Conservation (phyloP, 2,888 invertebrate species). For the Ellobium chinense region DNA sequence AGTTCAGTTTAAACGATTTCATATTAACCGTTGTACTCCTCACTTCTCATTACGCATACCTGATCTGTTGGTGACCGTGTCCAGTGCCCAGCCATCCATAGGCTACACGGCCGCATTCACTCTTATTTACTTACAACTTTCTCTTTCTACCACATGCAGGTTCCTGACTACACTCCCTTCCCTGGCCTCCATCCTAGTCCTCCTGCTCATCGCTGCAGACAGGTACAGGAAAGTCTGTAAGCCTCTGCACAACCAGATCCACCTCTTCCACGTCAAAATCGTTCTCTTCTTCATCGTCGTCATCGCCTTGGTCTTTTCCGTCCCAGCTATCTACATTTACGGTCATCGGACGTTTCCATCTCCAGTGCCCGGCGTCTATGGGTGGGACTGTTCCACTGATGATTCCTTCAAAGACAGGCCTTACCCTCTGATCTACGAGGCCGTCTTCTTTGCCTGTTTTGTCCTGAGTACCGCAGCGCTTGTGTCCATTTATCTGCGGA, state of each 20-base stretch:
- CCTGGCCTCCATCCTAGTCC: slow-evolving; percentile 28
- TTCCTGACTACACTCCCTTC: slow-evolving; percentile 23
- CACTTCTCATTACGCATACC: too few species aligned
- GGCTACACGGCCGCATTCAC: neutral
- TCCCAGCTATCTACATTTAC: slow-evolving; percentile 48
- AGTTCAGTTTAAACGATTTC: too few species aligned
- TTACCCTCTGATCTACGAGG: slow-evolving; percentile 47
- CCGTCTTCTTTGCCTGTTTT: slow-evolving; percentile 33
- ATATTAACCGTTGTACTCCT: too few species aligned
- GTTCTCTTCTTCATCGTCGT: slow-evolving; percentile 32
- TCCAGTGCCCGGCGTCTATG: slow-evolving; percentile 23
- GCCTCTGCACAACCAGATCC: slow-evolving; percentile 61
- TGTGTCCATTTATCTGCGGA: slow-evolving; percentile 28
- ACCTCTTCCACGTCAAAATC: slow-evolving; percentile 52
- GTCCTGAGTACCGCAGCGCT: slow-evolving; percentile 16
- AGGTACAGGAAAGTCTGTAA: slow-evolving; percentile 64
- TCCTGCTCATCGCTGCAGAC: slow-evolving; percentile 37
- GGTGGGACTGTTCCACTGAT: slow-evolving; percentile 51
- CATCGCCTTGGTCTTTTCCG: slow-evolving; percentile 28
- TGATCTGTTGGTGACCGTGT: too few species aligned
- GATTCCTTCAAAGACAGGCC: slow-evolving; percentile 34
- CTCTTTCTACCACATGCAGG: neutral
- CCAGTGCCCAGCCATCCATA: too few species aligned
- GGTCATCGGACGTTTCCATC: slow-evolving; percentile 45
- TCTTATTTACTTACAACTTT: neutral